These are phyloP conservation scores for Eupithecia subfuscata DNA, from an alignment of 2,888 invertebrate species.

Conservation along the genomic window DNA sequence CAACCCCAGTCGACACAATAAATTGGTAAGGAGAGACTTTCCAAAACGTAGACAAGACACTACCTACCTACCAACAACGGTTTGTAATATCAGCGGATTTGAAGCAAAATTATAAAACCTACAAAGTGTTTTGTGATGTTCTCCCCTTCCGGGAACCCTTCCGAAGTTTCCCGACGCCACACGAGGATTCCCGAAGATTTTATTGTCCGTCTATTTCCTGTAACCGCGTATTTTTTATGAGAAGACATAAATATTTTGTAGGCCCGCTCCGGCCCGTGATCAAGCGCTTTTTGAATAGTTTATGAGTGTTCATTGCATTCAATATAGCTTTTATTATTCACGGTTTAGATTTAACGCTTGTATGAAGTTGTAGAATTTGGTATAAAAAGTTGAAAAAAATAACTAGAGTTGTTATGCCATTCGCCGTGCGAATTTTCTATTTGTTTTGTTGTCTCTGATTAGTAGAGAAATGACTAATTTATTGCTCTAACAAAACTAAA, in stretches of 20 bases:
- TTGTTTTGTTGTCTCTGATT: not conserved
- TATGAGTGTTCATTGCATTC: slow-evolving; percentile 25
- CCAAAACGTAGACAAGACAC: too few relatives aligned
- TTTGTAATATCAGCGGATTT: not conserved
- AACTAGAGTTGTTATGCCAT: not conserved
- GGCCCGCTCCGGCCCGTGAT: slow-evolving; percentile 30
- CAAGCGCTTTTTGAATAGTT: slow-evolving; percentile 40
- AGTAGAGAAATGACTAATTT: too few relatives aligned
- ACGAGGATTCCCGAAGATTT: slow-evolving; percentile 11
- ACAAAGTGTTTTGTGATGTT: slow-evolving; percentile 9
- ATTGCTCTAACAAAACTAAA: not conserved
- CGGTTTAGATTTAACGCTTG: not conserved
- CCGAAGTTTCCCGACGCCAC: slow-evolving; percentile 13
- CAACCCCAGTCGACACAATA: too few relatives aligned
- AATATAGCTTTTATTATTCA: slow-evolving; percentile 6
- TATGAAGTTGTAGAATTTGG: not conserved
- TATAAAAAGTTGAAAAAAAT: not conserved
- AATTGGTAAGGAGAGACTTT: too few relatives aligned
- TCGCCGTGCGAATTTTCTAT: not conserved
- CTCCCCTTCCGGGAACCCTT: slow-evolving; percentile 10
- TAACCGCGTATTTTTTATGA: slow-evolving; percentile 36
- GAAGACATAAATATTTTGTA: slow-evolving; percentile 37
- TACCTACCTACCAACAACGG: too few relatives aligned
- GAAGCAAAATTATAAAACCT: slow-evolving; percentile 1
- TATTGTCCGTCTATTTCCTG: slow-evolving; percentile 22